Evolutionary conservation across 2,797 vertebrate species (phyloP), one percentile per base, ranked within the genome.

Genomic region (Dendrocincla fuliginosa): DNA sequence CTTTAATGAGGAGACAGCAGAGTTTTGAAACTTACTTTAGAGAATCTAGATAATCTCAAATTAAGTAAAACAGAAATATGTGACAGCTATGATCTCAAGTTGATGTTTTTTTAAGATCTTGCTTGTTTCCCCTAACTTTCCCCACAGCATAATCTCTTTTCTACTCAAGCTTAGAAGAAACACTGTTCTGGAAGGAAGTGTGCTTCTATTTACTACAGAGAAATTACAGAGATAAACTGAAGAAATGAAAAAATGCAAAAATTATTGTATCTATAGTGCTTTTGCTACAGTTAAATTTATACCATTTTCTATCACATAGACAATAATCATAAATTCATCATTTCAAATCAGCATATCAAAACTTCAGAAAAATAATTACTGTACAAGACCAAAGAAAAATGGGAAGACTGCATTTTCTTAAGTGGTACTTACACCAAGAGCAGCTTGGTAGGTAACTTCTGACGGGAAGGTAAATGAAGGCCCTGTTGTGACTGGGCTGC

Each of bases 401-500:
- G 25, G 15, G 11, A 83, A 81, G 10, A 37, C 27, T 80, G 63
- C 56, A 28, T 68, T 74, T 67, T 56, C 49, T 88, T 49, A 79
- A 84, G 73, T 2, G 6, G 30, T 96, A 98, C 98, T 98, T 96
- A 98, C 98, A 80, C 96, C 98, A 79, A 98, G 97, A 91, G 98
- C 97, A 89, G 99, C 98, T 46, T 98, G 97, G 97, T 99, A 99
- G 96, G 98, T 98, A 42, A 97, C 98, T 85, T 99, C 99, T 0
- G 99, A 97, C 5, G 99, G 99, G 97, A 99, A 99, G 10, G 98
- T 99, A 98, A 99, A 99, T 28, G 99, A 98, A 12, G 99, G 98
- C 65, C 99, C 99, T 57, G 99, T 98, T 78, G 99, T 99, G 97
- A 99, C 99, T 19, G 99, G 99, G 97, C 99, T 99, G 96, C 99